A percentile compares a stretch with the other conserved stretches of the same genome.
These are phyloP conservation scores for Uropetala carovei DNA, from an alignment of 2,888 invertebrate genomes.

Conservation along the genomic window DNA sequence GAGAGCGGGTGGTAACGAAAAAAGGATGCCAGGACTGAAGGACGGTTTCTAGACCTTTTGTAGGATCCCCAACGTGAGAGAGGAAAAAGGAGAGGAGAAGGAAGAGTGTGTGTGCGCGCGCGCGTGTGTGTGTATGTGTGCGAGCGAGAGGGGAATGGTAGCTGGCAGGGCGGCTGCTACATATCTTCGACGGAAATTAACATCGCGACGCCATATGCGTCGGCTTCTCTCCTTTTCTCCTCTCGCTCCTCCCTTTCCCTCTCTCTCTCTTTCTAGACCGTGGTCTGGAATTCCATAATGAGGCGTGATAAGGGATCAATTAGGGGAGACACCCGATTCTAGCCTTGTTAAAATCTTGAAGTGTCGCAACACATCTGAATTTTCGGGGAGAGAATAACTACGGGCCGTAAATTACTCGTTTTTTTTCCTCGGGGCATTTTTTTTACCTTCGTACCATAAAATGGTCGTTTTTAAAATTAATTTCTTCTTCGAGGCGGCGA, in stretches of 20 bases:
- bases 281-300: constrained; percentile 1
- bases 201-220: constrained; percentile 42
- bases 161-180: background rate
- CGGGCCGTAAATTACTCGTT: background rate
- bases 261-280: background rate
- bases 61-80: background rate
- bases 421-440: background rate
- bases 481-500: background rate
- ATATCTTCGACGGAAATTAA: constrained; percentile 30
- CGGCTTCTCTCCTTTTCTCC: background rate
- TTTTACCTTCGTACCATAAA: background rate
- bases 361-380: background rate
- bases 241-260: background rate
- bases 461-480: background rate
- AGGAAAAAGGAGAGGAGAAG: too few species aligned
- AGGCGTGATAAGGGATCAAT: constrained; percentile 59
- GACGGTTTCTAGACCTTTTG: background rate
- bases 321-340: background rate
- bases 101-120: too few species aligned
- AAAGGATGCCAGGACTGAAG: background rate
- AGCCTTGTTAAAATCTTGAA: background rate
- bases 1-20: background rate
- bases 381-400: background rate
- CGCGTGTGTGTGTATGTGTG: background rate
- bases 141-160: background rate